Base-by-base conservation (phyloP, 2,888 invertebrate species). In the Heliconius cydno region DNA sequence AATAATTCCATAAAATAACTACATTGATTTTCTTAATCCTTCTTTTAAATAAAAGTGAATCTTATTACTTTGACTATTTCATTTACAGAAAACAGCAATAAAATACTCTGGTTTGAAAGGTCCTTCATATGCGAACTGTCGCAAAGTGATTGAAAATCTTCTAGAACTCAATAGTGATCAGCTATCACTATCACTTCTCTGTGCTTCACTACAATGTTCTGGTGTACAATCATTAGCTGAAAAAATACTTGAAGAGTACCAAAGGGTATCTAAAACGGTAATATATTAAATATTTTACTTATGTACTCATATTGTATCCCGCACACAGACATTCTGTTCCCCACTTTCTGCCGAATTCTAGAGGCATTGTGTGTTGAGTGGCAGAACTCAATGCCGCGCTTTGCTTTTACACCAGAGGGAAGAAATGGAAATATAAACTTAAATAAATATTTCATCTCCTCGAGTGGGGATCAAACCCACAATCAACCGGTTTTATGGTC, bases 131-230 rank as follows among this genome's bases (percentile, higher is more conserved):
- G 88, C 88, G 19, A 96, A 96, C 80, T 92, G 92, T 79, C 94
- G 95, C 78, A 95, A 96, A 80, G 94, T 95, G 72, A 89, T 96
- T 9, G 95, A 96, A 86, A 96, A 97, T 84, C 88, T 96, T 1
- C 89, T 97, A 7, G 96, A 96, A 82, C 85, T 97, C 3, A 95
- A 96, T 77, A 85, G 83, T 83, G 96, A 95, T 72, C 90, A 90
- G 60, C 84, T 96, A n/a, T 95, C 94, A 0, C 92, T 96, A 1
- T 88, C 93, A 15, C 92, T 95, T 79, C 90, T 96, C n/a, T 96
- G 96, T 85, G 92, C 96, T 1, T 94, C 95, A 63, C 88, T 96
- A 28, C 95, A 95, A 81, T 95, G 96, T 80, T 93, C 88, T 2
- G 88, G 87, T 0, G 90, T 91, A 0, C 89, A 92, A 81, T 91